Percentiles rank a stretch among this genome's conserved stretches.
These are phyloP conservation scores for Neopipo cinnamomea DNA, from an alignment of 2,113 vertebrate genomes.

Conservation along the genomic window DNA sequence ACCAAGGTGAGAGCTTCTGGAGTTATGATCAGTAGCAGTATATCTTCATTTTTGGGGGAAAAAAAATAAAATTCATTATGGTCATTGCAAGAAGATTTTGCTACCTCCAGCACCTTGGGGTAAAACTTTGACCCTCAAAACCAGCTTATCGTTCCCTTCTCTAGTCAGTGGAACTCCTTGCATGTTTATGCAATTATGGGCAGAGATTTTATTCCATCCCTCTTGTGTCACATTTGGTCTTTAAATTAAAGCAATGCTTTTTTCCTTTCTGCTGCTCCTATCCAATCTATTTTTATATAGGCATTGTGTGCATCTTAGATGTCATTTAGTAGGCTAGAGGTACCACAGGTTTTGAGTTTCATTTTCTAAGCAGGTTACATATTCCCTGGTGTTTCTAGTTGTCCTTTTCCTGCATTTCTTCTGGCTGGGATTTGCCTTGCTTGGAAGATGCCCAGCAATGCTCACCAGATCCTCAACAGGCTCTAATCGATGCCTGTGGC, in stretches of 20 bases:
- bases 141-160: not conserved
- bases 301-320: not conserved
- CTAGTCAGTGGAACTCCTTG: not conserved
- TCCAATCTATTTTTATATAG: not conserved
- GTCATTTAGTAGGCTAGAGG: not conserved
- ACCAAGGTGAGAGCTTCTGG: not conserved
- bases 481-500: accelerated
- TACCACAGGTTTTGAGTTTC: not conserved
- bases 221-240: not conserved
- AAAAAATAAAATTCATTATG: too few species aligned
- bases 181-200: not conserved
- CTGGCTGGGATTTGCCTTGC: not conserved
- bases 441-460: not conserved
- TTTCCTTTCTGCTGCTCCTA: not conserved
- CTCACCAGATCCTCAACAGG: accelerated
- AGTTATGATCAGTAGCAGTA: not conserved
- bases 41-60: not conserved
- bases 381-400: not conserved
- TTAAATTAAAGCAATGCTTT: not conserved
- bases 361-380: not conserved
- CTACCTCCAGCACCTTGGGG: not conserved
- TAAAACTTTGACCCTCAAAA: not conserved
- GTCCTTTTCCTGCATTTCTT: not conserved
- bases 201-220: not conserved
- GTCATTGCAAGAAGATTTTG: not conserved